Percentiles rank a stretch among this genome's conserved stretches.
phyloP scores from a whole-genome alignment of 2,113 vertebrate species.

The Eidolon helvum region DNA sequence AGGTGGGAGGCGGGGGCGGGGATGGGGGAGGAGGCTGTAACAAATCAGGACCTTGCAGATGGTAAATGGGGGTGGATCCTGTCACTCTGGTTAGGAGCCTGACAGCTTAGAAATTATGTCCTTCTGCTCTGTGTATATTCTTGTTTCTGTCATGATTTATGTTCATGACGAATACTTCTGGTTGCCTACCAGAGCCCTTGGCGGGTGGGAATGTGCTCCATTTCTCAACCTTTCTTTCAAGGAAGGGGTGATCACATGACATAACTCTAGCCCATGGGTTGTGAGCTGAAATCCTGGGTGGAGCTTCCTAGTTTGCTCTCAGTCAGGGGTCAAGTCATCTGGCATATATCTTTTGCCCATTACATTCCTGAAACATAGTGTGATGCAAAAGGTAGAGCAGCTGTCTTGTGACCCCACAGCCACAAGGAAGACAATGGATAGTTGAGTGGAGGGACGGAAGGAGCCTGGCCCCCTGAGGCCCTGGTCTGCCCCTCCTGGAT shows the following conservation, averaged over 20 bases:
- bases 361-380: not conserved
- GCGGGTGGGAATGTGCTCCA: not conserved
- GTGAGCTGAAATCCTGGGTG: not conserved
- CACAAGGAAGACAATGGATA: not conserved
- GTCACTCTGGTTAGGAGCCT: not conserved
- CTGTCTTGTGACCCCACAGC: not conserved
- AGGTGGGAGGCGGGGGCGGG: not conserved
- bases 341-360: not conserved
- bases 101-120: not conserved
- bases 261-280: not conserved
- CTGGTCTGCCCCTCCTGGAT: not conserved
- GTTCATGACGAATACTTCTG: not conserved
- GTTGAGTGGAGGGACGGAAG: not conserved
- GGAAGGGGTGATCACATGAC: not conserved
- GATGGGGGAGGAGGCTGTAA: not conserved
- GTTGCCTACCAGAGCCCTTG: not conserved
- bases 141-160: not conserved
- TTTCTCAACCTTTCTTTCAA: not conserved
- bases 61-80: not conserved
- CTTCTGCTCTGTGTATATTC: not conserved
- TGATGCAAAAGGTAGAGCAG: not conserved
- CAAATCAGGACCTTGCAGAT: not conserved
- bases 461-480: not conserved
- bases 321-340: not conserved
- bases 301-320: not conserved